A percentile compares a stretch with the other conserved stretches of the same genome.
Evolutionary conservation across 2,797 vertebrate species (phyloP).

Genomic region (Xenops minutus): DNA sequence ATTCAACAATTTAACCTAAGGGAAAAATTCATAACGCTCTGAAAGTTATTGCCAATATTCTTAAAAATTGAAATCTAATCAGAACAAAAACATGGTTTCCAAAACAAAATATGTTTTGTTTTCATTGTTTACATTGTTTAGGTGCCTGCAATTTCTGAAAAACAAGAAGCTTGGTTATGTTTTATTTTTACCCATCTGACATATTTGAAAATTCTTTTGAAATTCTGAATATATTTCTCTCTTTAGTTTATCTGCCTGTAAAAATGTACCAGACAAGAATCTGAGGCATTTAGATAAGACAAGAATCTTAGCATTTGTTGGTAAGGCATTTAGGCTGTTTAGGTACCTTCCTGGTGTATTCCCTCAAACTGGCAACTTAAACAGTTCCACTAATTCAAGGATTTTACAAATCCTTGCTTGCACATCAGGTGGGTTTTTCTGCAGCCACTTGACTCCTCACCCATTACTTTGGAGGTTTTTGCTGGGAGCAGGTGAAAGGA

Average conservation of each 20-base stretch:
- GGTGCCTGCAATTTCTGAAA: not conserved
- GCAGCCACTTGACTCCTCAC: not conserved
- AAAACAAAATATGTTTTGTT: rapidly evolving
- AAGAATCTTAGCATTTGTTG: not conserved
- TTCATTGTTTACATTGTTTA: not conserved
- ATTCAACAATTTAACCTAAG: not conserved
- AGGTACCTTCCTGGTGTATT: not conserved
- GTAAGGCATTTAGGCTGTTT: not conserved
- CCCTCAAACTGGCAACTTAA: not conserved
- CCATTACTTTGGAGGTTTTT: not conserved
- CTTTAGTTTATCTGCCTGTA: not conserved
- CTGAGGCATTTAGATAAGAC: not conserved
- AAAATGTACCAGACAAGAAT: not conserved
- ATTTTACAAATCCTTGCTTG: not conserved
- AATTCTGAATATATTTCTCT: not conserved
- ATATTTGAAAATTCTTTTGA: too few species aligned
- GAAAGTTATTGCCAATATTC: not conserved
- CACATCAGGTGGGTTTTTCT: not conserved
- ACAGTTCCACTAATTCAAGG: not conserved
- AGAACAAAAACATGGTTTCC: not conserved
- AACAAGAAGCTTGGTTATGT: not conserved
- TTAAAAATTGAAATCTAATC: not conserved
- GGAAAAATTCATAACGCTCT: not conserved
- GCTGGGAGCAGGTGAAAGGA: not conserved
- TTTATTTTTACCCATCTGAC: not conserved